phyloP scores from a whole-genome alignment of 2,113 vertebrate species.

The Silurus meridionalis region DNA sequence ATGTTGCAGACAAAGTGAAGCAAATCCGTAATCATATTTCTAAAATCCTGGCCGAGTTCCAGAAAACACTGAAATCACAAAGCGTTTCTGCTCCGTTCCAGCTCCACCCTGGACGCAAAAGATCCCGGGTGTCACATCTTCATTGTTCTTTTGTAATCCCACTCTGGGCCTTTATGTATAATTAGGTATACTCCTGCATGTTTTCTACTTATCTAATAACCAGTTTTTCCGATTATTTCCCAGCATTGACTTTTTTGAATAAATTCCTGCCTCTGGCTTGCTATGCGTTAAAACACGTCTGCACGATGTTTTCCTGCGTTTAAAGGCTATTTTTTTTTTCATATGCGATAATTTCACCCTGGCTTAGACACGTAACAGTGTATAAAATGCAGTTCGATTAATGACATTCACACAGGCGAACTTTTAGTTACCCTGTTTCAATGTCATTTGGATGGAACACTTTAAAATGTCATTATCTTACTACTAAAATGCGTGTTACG shows the following conservation, averaged over 20 bases:
- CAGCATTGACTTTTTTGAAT: neutral
- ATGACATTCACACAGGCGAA: neutral
- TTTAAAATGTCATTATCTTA: neutral
- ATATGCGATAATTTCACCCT: neutral
- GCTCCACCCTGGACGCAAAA: neutral
- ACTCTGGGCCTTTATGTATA: neutral
- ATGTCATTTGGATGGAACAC: neutral
- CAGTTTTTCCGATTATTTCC: neutral
- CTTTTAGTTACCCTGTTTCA: neutral
- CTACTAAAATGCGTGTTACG: too few relatives aligned
- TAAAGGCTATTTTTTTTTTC: neutral
- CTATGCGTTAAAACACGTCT: conserved; percentile 2
- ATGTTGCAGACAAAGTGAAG: neutral
- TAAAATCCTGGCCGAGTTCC: neutral
- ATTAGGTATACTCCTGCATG: neutral
- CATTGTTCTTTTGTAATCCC: neutral
- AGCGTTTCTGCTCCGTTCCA: neutral
- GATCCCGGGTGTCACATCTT: neutral
- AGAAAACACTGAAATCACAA: neutral
- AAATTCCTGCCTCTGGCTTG: neutral
- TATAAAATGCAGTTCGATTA: neutral
- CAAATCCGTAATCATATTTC: neutral
- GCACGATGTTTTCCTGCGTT: neutral
- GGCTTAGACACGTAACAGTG: neutral
- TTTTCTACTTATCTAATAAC: neutral